These are phyloP conservation scores for Novumbra hubbsi DNA, from an alignment of 2,797 vertebrate species.

Conservation along the genomic window DNA sequence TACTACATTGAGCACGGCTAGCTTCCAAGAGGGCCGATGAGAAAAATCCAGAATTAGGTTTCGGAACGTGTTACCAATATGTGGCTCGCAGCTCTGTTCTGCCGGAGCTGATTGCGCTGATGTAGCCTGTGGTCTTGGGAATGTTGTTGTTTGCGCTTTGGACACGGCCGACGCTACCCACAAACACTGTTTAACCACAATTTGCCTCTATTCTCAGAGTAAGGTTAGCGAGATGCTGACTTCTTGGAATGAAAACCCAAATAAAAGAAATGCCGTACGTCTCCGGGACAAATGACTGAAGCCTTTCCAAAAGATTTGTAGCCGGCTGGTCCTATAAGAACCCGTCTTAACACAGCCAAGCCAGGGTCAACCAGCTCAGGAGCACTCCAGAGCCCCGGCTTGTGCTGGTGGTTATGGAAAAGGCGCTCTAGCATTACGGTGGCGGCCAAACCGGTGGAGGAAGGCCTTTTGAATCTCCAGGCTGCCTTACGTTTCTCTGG, in stretches of 20 bases:
- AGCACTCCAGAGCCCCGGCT: background rate
- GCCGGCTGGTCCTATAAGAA: background rate
- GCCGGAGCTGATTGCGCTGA: background rate
- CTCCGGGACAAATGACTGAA: background rate
- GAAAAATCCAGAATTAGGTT: constrained; percentile 4
- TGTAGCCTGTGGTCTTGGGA: background rate
- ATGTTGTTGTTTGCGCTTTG: background rate
- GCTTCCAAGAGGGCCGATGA: constrained; percentile 11
- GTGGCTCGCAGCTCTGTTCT: background rate
- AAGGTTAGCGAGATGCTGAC: background rate
- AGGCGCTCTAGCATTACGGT: background rate
- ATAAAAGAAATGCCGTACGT: background rate
- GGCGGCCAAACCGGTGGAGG: background rate
- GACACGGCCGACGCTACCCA: background rate
- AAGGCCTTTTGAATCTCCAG: background rate
- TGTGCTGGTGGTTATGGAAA: background rate
- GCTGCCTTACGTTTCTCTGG: background rate
- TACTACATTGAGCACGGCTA: constrained; percentile 11
- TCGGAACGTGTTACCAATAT: background rate
- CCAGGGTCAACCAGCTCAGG: background rate
- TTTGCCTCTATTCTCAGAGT: background rate
- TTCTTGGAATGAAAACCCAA: background rate
- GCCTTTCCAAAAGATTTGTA: background rate
- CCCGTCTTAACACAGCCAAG: background rate
- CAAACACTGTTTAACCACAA: background rate